Evolutionary conservation across 2,797 vertebrate genomes (phyloP), one percentile per base, ranked within the genome.

Genomic region (Aeoliscus strigatus): DNA sequence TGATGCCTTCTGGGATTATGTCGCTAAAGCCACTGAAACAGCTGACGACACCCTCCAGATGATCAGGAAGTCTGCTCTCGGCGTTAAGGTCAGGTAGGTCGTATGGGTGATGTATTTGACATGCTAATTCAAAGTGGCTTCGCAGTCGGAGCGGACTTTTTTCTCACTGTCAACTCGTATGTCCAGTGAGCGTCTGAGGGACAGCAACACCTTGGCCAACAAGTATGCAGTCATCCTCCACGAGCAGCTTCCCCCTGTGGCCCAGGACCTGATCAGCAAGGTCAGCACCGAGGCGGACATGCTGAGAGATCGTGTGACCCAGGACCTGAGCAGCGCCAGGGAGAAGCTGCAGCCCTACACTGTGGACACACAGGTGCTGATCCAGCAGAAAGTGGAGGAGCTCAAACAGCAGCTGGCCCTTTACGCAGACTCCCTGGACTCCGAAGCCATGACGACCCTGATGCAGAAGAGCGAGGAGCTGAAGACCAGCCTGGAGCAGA

Each of bases 1-100:
- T 15, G 84, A 88, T 72, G 79, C 82, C 10, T 89, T 91, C 76
- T 90, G 85, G 87, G 78, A 87, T 1, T 89, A 89, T 24, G 74
- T 88, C 25, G 51, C 55, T 28, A 84, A 86, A 36, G 76, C 83
- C 28, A 89, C 86, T 1, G 47, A 75, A 55, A 87, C 83, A 2
- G 86, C 89, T 15, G 83, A 89, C 15, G 85, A 88, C 10, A 86
- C 84, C 0, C 1, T 88, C 1, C 60, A 86, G 63, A 75, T 64
- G 54, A 80, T 91, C 70, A 85, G 39, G 56, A 70, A 80, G 27
- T 80, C 86, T 27, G 73, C 83, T 51, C 52, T 90, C 17, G 85
- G 84, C 34, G 74, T 85, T 66, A 86, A 90, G 1, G 31, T 91
- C 39, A 88, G 80, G 90, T 91, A 71, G 24, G 75, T 77, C 26